Conservation (phyloP, 2,888 invertebrate genomes). For the Lysandra bellargus region DNA sequence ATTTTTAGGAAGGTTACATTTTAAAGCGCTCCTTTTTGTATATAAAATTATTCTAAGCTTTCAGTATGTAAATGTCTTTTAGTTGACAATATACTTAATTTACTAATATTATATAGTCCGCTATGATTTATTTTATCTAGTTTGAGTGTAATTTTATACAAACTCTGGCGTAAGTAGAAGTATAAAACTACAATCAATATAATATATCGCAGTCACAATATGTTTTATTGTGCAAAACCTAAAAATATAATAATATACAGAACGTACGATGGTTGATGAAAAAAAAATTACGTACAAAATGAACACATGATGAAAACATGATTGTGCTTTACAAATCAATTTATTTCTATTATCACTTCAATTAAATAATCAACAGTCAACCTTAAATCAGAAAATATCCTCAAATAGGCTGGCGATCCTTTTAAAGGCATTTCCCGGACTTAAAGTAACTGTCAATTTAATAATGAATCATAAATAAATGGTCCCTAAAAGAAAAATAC, state of each 20-base stretch:
- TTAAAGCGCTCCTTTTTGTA: conserved; percentile 72
- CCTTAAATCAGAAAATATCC: conserved; percentile 48
- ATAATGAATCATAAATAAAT: conserved; percentile 67
- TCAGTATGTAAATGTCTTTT: conserved; percentile 74
- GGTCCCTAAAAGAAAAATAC: conserved; percentile 75
- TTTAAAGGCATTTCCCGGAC: conserved; percentile 46
- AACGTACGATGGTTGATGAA: conserved; percentile 50
- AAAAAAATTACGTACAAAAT: conserved; percentile 45
- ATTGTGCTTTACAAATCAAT: conserved; percentile 73
- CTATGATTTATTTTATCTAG: conserved; percentile 62
- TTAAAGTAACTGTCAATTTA: conserved; percentile 54
- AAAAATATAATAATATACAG: conserved; percentile 64
- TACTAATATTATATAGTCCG: conserved; percentile 63
- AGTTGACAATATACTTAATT: conserved; percentile 68
- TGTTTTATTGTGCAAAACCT: conserved; percentile 61
- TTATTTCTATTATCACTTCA: conserved; percentile 75
- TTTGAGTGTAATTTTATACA: conserved; percentile 45
- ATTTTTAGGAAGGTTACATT: conserved; percentile 73
- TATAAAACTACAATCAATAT: conserved; percentile 33
- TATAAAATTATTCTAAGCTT: conserved; percentile 73
- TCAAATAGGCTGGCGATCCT: conserved; percentile 66
- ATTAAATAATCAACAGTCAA: conserved; percentile 48
- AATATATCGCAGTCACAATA: conserved; percentile 50
- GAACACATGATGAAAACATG: conserved; percentile 66
- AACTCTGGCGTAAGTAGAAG: conserved; percentile 66